A percentile compares a stretch with the other conserved stretches of the same genome.
phyloP scores from a whole-genome alignment of 2,888 invertebrate species.

The Leucophenga maculata region DNA sequence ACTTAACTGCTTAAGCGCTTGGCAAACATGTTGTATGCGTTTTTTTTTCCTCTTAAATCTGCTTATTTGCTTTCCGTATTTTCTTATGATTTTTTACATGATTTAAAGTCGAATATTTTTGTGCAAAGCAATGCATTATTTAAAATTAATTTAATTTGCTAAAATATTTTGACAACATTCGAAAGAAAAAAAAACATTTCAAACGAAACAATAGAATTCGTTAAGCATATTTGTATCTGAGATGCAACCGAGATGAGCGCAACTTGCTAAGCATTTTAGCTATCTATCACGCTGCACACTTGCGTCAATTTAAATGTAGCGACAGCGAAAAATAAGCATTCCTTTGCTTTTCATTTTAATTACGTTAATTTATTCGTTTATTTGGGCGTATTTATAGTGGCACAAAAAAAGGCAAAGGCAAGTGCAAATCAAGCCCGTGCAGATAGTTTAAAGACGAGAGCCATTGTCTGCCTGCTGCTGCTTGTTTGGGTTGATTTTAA shows the following conservation, averaged over 20 bases:
- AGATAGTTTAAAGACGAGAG: background rate
- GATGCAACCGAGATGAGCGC: too few relatives aligned
- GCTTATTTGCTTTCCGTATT: too few relatives aligned
- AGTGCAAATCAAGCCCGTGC: background rate
- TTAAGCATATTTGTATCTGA: too few relatives aligned
- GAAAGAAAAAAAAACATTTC: background rate
- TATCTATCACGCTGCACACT: conserved; percentile 3
- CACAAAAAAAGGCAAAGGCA: too few relatives aligned
- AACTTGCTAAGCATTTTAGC: background rate
- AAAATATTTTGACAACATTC: conserved; percentile 5
- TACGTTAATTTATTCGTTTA: conserved; percentile 24
- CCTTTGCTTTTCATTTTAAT: conserved; percentile 16
- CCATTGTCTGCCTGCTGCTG: conserved; percentile 18
- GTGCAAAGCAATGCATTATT: conserved; percentile 1
- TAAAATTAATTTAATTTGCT: conserved; percentile 22
- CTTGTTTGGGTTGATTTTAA: background rate
- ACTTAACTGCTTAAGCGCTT: background rate
- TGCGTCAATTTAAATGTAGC: conserved; percentile 2
- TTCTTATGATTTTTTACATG: too few relatives aligned
- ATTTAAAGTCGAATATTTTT: too few relatives aligned
- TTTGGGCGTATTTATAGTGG: conserved; percentile 22
- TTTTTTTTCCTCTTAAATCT: too few relatives aligned
- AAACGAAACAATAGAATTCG: background rate
- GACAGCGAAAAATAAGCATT: conserved; percentile 1
- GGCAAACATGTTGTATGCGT: too few relatives aligned